Conservation (phyloP, 2,113 vertebrate species). For the Nanorana parkeri region DNA sequence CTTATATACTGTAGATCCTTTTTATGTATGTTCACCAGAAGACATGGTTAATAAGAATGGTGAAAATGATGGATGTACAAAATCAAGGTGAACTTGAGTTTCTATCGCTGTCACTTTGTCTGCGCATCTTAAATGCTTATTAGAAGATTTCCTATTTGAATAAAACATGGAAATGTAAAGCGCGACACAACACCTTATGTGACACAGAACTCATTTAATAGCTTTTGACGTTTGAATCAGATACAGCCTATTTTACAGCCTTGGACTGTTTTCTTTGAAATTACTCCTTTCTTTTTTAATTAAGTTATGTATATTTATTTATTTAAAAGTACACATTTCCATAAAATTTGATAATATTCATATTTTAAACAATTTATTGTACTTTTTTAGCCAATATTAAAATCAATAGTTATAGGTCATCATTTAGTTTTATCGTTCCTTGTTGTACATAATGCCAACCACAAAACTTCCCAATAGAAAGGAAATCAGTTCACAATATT, state of each 20-base stretch:
- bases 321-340: too few species aligned
- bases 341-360: too few species aligned
- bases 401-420: too few species aligned
- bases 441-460: too few species aligned
- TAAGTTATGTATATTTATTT: neutral
- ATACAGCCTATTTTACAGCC: slow-evolving; percentile 19
- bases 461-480: too few species aligned
- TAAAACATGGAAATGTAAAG: slow-evolving; percentile 55
- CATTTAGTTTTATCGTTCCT: too few species aligned
- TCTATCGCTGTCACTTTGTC: slow-evolving; percentile 37
- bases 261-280: neutral
- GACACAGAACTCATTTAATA: slow-evolving; percentile 55
- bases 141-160: slow-evolving; percentile 49
- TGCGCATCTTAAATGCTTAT: slow-evolving; percentile 54
- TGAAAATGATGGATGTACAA: slow-evolving; percentile 44
- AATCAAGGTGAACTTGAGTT: slow-evolving; percentile 56
- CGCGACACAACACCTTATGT: slow-evolving; percentile 26
- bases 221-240: slow-evolving; percentile 41
- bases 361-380: too few species aligned
- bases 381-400: too few species aligned
- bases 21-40: neutral
- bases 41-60: slow-evolving; percentile 13
- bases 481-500: too few species aligned
- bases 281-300: neutral
- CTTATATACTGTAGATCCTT: too few species aligned